These are phyloP conservation scores for Sardinella longiceps DNA, from an alignment of 2,797 vertebrate species.

Conservation along the genomic window DNA sequence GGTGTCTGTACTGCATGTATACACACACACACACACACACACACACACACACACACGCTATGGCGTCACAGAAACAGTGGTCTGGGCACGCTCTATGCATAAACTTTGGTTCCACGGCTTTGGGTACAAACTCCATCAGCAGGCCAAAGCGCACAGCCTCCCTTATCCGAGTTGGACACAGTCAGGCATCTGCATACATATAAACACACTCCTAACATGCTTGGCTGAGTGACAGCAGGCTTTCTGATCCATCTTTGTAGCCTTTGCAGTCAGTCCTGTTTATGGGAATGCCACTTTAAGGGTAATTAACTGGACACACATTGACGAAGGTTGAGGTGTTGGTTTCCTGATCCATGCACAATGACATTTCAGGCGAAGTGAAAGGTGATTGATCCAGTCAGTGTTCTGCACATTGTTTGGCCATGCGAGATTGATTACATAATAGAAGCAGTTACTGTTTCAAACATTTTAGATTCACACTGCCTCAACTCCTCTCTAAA, in stretches of 20 bases:
- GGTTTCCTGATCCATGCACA: background rate
- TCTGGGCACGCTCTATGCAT: slow-evolving; percentile 42
- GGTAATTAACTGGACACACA: background rate
- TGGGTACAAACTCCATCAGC: slow-evolving; percentile 16
- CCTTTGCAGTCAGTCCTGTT: background rate
- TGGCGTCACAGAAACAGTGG: slow-evolving; percentile 28
- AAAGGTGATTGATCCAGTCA: background rate
- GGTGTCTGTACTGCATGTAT: background rate
- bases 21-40: too few species aligned
- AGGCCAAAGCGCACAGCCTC: slow-evolving; percentile 37
- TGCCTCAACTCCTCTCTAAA: too few species aligned
- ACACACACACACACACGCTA: background rate
- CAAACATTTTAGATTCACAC: background rate
- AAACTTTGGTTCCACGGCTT: slow-evolving; percentile 35
- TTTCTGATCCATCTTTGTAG: background rate
- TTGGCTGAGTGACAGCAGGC: background rate
- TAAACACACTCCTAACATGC: slow-evolving; percentile 33
- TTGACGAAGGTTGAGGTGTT: background rate
- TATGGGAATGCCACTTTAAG: background rate
- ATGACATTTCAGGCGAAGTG: background rate
- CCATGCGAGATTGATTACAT: background rate
- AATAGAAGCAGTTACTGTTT: background rate
- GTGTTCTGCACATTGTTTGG: background rate
- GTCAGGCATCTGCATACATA: background rate
- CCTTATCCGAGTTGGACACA: background rate